Evolutionary conservation across 2,888 invertebrate species (phyloP).

Genomic region (Plemyria rubiginata): DNA sequence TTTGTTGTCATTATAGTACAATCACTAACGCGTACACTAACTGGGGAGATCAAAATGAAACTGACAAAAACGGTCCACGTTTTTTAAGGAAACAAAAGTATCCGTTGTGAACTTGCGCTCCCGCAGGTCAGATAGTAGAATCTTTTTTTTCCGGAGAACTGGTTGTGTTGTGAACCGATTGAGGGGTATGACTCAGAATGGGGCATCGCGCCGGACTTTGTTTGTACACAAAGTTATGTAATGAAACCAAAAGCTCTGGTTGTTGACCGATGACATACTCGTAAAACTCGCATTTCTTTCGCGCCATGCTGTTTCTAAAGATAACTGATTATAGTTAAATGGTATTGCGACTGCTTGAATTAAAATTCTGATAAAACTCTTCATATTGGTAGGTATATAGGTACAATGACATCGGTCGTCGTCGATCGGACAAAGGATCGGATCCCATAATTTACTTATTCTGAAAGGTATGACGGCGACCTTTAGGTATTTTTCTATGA

Average conservation of each 20-base stretch:
- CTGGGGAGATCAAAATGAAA: not conserved
- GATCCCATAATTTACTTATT: too few species aligned
- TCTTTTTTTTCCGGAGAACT: slow-evolving; percentile 69
- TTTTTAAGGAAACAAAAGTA: not conserved
- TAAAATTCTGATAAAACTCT: too few species aligned
- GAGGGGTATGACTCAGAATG: slow-evolving; percentile 73
- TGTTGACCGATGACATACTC: slow-evolving; percentile 18
- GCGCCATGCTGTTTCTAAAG: not conserved
- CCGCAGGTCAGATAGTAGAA: slow-evolving; percentile 73
- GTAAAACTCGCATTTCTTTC: slow-evolving; percentile 12
- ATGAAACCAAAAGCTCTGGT: slow-evolving; percentile 21
- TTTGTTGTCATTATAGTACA: too few species aligned
- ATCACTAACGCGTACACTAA: too few species aligned
- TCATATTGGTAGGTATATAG: too few species aligned
- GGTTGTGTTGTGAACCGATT: slow-evolving; percentile 74
- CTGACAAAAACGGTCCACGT: not conserved
- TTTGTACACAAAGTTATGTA: slow-evolving; percentile 41
- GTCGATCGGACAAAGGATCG: too few species aligned
- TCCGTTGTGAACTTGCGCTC: slow-evolving; percentile 56
- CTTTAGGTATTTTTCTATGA: too few species aligned
- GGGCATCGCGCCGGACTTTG: slow-evolving; percentile 42
- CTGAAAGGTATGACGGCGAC: too few species aligned
- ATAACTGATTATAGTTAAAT: too few species aligned
- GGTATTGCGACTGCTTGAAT: too few species aligned
- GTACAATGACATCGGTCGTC: too few species aligned